These are phyloP conservation scores for Tapirus terrestris DNA, from an alignment of 2,113 vertebrate genomes.

Conservation along the genomic window DNA sequence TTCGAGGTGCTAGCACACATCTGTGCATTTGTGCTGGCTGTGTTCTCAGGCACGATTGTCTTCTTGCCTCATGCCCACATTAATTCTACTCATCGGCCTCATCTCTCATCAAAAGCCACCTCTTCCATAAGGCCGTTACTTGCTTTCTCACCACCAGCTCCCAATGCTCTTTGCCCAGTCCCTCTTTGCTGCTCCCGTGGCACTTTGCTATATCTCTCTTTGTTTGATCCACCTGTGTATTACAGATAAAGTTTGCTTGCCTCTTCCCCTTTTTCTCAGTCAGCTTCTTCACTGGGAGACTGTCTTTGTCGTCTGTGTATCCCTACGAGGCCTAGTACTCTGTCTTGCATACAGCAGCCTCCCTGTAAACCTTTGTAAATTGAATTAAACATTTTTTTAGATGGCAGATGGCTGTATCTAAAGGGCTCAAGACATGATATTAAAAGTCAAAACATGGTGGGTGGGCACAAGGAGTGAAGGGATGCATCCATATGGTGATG, in stretches of 20 bases:
- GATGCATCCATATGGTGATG: no score
- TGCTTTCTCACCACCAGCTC: background rate
- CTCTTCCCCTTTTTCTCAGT: background rate
- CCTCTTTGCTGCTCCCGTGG: background rate
- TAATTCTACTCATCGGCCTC: background rate
- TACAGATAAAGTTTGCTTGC: background rate
- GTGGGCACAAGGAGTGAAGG: no score
- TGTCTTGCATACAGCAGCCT: background rate
- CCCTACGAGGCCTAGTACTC: background rate
- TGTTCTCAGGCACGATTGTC: fast-evolving
- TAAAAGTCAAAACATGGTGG: background rate
- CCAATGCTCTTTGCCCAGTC: background rate
- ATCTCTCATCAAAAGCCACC: background rate
- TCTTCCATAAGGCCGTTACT: background rate
- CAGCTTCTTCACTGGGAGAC: background rate
- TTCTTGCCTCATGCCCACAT: background rate
- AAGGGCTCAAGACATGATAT: background rate
- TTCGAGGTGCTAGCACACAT: no score
- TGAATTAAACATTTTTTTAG: background rate
- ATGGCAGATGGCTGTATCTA: background rate
- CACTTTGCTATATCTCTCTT: background rate
- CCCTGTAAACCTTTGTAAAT: background rate
- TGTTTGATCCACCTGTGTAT: background rate
- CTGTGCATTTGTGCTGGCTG: background rate
- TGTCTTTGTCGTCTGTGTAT: background rate